phyloP scores from a whole-genome alignment of 2,113 vertebrate genomes.

The Hippoglossus stenolepis region DNA sequence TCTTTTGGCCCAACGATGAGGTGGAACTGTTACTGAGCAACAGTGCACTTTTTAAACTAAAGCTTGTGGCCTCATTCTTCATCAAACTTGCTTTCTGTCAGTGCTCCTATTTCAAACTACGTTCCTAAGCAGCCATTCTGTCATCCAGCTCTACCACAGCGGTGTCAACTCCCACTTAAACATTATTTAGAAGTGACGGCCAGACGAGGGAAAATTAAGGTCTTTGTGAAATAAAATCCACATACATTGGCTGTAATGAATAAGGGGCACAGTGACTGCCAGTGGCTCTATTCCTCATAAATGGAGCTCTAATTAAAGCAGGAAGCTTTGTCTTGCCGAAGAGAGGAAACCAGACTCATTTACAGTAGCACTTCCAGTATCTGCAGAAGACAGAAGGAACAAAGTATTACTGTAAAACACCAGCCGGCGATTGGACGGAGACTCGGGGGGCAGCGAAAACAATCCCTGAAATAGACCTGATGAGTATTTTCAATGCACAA shows the following conservation, averaged over 20 bases:
- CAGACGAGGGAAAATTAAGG: conserved; percentile 42
- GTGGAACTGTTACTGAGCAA: too few species aligned
- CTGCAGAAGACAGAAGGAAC: conserved; percentile 71
- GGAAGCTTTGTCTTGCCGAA: conserved; percentile 63
- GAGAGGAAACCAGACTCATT: conserved; percentile 64
- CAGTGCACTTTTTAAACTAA: not conserved
- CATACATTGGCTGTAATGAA: conserved; percentile 41
- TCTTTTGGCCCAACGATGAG: too few species aligned
- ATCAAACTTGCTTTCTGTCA: conserved; percentile 4
- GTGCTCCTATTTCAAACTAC: conserved; percentile 26
- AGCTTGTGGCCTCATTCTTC: not conserved
- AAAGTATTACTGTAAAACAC: conserved; percentile 61
- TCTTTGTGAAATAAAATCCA: conserved; percentile 59
- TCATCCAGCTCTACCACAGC: conserved; percentile 16
- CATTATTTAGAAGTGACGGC: conserved; percentile 51
- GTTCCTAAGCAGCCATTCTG: conserved; percentile 40
- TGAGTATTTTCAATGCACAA: conserved; percentile 67
- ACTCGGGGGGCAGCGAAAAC: conserved; percentile 61
- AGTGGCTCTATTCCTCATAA: conserved; percentile 64
- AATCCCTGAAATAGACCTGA: conserved; percentile 68
- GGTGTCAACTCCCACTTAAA: conserved; percentile 56
- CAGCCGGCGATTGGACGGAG: conserved; percentile 59
- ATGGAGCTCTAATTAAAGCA: conserved; percentile 74
- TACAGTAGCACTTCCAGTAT: conserved; percentile 55
- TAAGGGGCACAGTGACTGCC: conserved; percentile 50